Evolutionary conservation across 2,888 invertebrate species (phyloP), one percentile per base, ranked within the genome.

Genomic region (Thumatha senex): DNA sequence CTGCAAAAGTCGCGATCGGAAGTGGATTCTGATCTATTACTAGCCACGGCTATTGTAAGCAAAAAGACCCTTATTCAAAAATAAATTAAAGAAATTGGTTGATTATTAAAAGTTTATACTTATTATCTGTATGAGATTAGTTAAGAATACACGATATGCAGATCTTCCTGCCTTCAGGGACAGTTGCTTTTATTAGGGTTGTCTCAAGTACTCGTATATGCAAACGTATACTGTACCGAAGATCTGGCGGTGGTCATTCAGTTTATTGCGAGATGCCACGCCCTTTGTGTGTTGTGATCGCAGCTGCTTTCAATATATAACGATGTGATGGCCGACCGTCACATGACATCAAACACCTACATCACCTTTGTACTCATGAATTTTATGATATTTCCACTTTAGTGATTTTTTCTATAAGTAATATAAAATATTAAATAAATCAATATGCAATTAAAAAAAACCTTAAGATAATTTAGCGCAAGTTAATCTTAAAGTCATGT

Each of bases 231-330:
- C 58, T 49, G 11, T 35, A 40, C 51, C 50, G 46, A 56, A 65
- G 53, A 58, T 61, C 54, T 56, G 47, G 51, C 45, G 54, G 61
- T 65, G 67, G 58, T 56, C 65, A 67, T 58, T 58, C 56, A 68
- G 54, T 67, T 66, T 67, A 66, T 66, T 67, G 65, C 68, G 43
- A 58, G 48, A 50, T 31, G 58, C 65, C 65, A 58, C 65, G 65
- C 65, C 65, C 68, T 66, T 67, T 52, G 56, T 66, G 38, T 66
- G 65, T 66, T 56, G 61, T 61, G 65, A 67, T 64, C 58, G 58
- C 53, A 56, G 56, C 48, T 48, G 45, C 46, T 51, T 52, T 46
- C 48, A 40, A 63, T 67, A 61, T 61, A 61, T 61, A 63, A 61
- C 56, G 31, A 12, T 18, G 40, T 52, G 64, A 67, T 67, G 48